A percentile compares a stretch with the other conserved stretches of the same genome.
Conservation (phyloP, 2,113 vertebrate genomes). For the Hyperopisus bebe region DNA sequence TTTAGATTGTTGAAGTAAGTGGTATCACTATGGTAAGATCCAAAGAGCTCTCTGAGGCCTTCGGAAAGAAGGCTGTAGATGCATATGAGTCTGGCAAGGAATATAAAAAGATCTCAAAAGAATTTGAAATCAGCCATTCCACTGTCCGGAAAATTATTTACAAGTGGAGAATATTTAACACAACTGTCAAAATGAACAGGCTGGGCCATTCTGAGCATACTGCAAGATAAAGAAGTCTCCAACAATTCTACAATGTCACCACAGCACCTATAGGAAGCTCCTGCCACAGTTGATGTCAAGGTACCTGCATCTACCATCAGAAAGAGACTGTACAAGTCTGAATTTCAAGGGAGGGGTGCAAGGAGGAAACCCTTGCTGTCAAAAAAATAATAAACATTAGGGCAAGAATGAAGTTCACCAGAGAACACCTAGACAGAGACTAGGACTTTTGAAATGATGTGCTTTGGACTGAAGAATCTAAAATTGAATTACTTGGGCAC, state of each 20-base stretch:
- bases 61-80: background rate
- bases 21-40: background rate
- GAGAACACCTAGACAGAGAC: background rate
- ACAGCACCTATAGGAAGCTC: background rate
- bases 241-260: background rate
- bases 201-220: background rate
- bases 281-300: background rate
- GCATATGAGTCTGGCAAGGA: background rate
- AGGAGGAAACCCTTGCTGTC: background rate
- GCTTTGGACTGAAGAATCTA: background rate
- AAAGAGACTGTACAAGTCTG: background rate
- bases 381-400: background rate
- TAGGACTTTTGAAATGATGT: background rate
- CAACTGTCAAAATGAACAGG: background rate
- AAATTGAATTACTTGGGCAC: background rate
- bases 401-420: background rate
- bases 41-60: background rate
- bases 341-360: background rate
- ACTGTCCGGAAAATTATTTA: background rate
- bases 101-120: background rate
- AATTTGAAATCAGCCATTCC: background rate
- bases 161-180: background rate
- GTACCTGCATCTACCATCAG: background rate
- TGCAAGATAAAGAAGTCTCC: background rate
- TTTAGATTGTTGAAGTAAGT: background rate